A percentile compares a stretch with the other conserved stretches of the same genome.
phyloP scores from a whole-genome alignment of 1,140 invertebrate species.

The Aleiodes sp. region DNA sequence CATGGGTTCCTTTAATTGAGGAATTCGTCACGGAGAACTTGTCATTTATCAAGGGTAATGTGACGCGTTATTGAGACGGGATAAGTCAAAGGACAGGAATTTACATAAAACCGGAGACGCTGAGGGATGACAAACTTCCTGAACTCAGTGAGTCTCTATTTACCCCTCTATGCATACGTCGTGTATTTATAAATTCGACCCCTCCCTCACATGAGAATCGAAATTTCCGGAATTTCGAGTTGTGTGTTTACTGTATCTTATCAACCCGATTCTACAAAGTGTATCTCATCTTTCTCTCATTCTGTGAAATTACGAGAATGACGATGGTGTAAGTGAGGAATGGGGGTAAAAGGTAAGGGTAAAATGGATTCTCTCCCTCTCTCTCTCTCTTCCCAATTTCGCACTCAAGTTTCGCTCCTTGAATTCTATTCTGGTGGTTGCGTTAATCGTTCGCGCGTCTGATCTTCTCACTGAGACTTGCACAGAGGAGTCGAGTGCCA shows the following conservation, averaged over 20 bases:
- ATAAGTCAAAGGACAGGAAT: not conserved
- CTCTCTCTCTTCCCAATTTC: not conserved
- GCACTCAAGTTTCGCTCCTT: constrained; percentile 1
- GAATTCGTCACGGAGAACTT: not conserved
- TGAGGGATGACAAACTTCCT: not conserved
- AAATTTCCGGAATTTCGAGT: constrained; percentile 29
- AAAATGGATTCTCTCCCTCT: not conserved
- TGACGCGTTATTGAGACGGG: constrained; percentile 2
- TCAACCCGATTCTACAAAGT: not conserved
- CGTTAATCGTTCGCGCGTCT: constrained; percentile 11
- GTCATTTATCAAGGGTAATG: constrained; percentile 3
- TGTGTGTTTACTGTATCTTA: constrained; percentile 20
- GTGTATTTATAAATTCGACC: not conserved
- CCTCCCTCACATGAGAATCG: constrained; percentile 17
- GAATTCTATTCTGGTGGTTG: constrained; percentile 14
- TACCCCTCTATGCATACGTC: constrained; percentile 4
- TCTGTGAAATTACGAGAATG: not conserved
- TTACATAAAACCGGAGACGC: not conserved
- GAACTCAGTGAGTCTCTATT: constrained; percentile 1
- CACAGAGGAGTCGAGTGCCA: not conserved
- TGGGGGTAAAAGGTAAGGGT: not conserved
- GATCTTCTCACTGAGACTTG: not conserved
- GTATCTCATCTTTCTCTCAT: not conserved
- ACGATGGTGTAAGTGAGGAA: not conserved
- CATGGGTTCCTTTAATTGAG: constrained; percentile 43